Evolutionary conservation across 2,888 invertebrate genomes (phyloP).

Genomic region (Sialis fuliginosa): DNA sequence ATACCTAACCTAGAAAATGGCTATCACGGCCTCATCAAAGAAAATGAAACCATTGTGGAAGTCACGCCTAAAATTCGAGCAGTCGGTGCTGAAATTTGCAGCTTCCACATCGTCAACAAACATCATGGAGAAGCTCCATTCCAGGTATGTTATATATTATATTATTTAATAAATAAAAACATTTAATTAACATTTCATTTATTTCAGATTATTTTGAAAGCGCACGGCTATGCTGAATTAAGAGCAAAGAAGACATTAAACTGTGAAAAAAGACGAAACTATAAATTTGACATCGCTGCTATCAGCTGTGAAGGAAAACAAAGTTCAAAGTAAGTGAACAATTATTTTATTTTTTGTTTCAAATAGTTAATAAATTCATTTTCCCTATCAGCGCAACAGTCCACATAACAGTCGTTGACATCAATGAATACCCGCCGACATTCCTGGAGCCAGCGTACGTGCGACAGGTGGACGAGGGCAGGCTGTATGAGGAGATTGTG

Average conservation of each 20-base stretch:
- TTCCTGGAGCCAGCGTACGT: conserved; percentile 86
- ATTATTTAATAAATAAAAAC: neutral
- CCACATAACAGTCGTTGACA: conserved; percentile 87
- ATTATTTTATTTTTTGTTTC: neutral
- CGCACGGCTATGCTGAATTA: conserved; percentile 62
- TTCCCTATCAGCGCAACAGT: conserved; percentile 59
- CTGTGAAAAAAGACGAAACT: conserved; percentile 85
- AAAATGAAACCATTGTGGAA: conserved; percentile 83
- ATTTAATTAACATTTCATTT: neutral
- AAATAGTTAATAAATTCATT: conserved; percentile 2
- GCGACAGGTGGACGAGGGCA: conserved; percentile 77
- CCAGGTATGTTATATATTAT: conserved; percentile 33
- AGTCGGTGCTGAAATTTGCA: conserved; percentile 56
- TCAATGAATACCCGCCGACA: conserved; percentile 87
- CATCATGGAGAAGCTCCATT: conserved; percentile 91
- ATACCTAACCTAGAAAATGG: conserved; percentile 68
- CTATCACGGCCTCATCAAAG: conserved; percentile 82
- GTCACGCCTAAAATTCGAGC: conserved; percentile 84
- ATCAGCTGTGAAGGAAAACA: conserved; percentile 78
- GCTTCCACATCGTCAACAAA: conserved; percentile 78
- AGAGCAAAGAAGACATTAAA: conserved; percentile 70
- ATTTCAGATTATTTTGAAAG: conserved; percentile 20
- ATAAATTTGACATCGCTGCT: conserved; percentile 91
- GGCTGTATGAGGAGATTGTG: conserved; percentile 75
- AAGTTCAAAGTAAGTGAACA: conserved; percentile 23